These are phyloP conservation scores for Peromyscus maniculatus DNA, from an alignment of 2,113 vertebrate species.

Conservation along the genomic window DNA sequence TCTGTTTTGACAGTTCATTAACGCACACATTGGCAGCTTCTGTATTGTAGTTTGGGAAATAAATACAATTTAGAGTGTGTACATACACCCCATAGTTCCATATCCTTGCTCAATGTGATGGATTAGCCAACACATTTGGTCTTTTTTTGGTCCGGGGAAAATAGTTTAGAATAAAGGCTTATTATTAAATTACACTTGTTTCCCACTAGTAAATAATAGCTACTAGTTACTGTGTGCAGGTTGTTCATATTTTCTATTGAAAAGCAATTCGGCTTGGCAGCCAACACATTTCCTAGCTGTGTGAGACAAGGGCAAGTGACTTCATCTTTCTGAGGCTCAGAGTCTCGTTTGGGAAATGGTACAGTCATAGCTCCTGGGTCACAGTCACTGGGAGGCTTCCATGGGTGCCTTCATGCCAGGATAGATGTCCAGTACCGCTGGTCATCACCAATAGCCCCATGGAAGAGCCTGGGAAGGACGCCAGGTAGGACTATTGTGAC, in stretches of 20 bases:
- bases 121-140: background rate
- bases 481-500: background rate
- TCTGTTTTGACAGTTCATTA: slow-evolving; percentile 64
- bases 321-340: slow-evolving; percentile 4
- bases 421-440: background rate
- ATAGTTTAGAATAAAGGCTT: slow-evolving; percentile 52
- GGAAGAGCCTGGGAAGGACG: background rate
- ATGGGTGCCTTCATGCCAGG: rapidly evolving
- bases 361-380: background rate
- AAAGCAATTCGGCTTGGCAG: background rate
- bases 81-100: background rate
- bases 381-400: rapidly evolving
- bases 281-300: background rate
- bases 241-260: slow-evolving; percentile 39
- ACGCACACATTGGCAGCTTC: slow-evolving; percentile 18
- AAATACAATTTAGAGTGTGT: background rate
- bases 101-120: background rate
- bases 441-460: background rate
- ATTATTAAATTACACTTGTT: slow-evolving; percentile 64
- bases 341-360: background rate
- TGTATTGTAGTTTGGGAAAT: slow-evolving; percentile 51
- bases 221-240: background rate
- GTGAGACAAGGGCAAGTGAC: background rate
- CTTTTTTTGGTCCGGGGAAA: background rate
- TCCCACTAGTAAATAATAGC: slow-evolving; percentile 48